Base-by-base conservation (phyloP, 2,113 vertebrate species). In the Colossoma macropomum region DNA sequence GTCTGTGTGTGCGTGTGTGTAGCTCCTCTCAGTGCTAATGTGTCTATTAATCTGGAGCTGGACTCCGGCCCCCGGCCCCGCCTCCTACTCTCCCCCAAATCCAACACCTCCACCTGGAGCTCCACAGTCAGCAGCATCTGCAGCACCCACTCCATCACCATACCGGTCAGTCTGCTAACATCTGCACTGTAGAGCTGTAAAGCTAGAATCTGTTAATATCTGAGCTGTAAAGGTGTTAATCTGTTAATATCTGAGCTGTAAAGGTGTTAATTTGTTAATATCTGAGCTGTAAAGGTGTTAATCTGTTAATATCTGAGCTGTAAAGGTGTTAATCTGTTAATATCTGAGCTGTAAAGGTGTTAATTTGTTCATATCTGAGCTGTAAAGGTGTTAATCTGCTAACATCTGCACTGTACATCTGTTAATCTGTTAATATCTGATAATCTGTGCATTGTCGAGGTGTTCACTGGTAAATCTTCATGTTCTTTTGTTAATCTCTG, bases 41-140 rank as follows among this genome's bases (percentile, higher is more conserved):
- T 89, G 17, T 85, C 78, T 23, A 2, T 88, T 19, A 56, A 73
- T n/a, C 23, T 89, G 75, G 54, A 86, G 68, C 45, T 89, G 62
- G 87, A 90, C 56, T 23, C 68, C 16, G 65, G 38, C 23, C 60
- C 2, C 0, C 52, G 11, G 28, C 63, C 63, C 13, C 83, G 89
- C 0, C 72, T 90, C n/a, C 38, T 76, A 19, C 80, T 89, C 50
- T 32, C 16, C 71, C n/a, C 75, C 15, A 70, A 7, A 30, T 74
- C 75, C 5, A 50, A n/a, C 13, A 38, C 27, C 17, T 79, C 38
- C 38, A 69, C 32, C 30, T 88, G 85, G 86, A 82, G 41, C n/a
- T 48, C 23, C 2, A 80, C 30, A 0, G 54, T 88, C n/a, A 80
- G 27, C 23, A 71, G 11, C 66, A 77, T 65, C 62, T 87, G 86